These are phyloP conservation scores for Brevimyrus niger DNA, from an alignment of 2,113 vertebrate genomes.

Conservation along the genomic window DNA sequence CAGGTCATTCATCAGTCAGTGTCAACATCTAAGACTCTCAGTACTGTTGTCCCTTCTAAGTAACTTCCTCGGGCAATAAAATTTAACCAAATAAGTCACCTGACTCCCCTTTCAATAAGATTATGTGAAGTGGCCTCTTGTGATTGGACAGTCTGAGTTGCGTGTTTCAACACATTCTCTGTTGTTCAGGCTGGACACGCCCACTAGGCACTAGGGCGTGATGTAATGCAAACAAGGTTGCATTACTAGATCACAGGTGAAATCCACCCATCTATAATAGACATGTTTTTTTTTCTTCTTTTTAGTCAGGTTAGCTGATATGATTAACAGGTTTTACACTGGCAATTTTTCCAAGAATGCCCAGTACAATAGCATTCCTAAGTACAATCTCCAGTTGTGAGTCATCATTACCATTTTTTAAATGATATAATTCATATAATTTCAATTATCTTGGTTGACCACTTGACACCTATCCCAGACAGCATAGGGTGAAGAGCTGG, in stretches of 20 bases:
- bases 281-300: background rate
- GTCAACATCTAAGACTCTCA: background rate
- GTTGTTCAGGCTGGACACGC: background rate
- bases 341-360: background rate
- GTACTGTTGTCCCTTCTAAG: background rate
- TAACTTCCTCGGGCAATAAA: background rate
- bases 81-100: background rate
- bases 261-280: background rate
- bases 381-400: background rate
- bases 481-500: background rate
- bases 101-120: background rate
- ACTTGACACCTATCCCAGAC: background rate
- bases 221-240: background rate
- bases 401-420: background rate
- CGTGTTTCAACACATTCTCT: background rate
- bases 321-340: background rate
- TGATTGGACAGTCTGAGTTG: slow-evolving; percentile 6
- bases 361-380: slow-evolving; percentile 1
- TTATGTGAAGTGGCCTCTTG: slow-evolving; percentile 7
- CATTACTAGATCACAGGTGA: background rate
- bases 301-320: background rate
- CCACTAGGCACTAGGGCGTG: background rate
- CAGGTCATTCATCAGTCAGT: background rate
- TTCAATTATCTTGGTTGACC: background rate
- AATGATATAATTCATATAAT: background rate